Evolutionary conservation across 2,888 invertebrate genomes (phyloP), one percentile per base, ranked within the genome.

Genomic region (Diploptera punctata): DNA sequence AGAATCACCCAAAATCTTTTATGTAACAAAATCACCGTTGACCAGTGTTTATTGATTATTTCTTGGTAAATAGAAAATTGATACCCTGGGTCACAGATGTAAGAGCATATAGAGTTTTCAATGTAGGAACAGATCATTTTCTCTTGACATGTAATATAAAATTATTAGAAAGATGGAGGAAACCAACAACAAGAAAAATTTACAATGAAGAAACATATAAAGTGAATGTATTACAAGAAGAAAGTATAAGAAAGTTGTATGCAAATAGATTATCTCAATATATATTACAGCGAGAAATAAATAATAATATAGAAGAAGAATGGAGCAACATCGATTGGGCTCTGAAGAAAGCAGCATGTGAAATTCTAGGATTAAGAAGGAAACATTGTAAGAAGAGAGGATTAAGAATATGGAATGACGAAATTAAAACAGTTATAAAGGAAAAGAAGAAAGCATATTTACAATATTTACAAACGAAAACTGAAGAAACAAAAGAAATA

Each of bases 61-160:
- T 57, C n/a, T 57, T 57, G 26, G 57, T 57, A 24, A 57, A 24
- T 57, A 57, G 24, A 5, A 57, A 57, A 19, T 57, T 57, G 24
- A 5, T 2, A 24, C 5, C 57, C 19, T 4, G 57, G 24, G 24
- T 24, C 1, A 57, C 57, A 57, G 26, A 57, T 21, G 2, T 5
- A 57, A 57, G 24, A 24, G 57, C 24, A 57, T 57, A 57, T 24
- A 21, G 24, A 57, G 57, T 1, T 57, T 57, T 57, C 7, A 24
- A 7, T 57, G 2, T 57, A 2, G 29, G 10, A 57, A 57, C 57
- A 57, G 57, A 57, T 1, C 57, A 57, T 5, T 57, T 57, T 57
- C 3, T 4, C 57, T 10, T 21, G 1, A 24, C 24, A 21, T 4
- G 57, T 57, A 57, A 57, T 24, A 57, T 57, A 2, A 57, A 57